phyloP scores from a whole-genome alignment of 2,113 vertebrate genomes.

The Carassius auratus region DNA sequence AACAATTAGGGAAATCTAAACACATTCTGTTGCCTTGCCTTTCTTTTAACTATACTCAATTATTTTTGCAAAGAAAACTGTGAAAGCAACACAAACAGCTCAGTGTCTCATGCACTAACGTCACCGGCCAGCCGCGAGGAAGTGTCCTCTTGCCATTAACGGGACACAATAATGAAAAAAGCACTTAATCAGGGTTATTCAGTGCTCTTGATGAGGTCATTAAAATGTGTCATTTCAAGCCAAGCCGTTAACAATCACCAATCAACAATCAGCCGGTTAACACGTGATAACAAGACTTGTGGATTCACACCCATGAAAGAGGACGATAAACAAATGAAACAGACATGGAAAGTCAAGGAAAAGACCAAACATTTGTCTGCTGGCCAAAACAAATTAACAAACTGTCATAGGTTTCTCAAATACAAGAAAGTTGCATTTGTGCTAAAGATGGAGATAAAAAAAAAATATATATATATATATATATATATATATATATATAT shows the following conservation, averaged over 20 bases:
- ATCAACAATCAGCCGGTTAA: conserved; percentile 49
- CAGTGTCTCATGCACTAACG: neutral
- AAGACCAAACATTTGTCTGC: conserved; percentile 40
- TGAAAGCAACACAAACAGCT: neutral
- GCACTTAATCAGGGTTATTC: conserved; percentile 31
- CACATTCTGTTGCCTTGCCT: neutral
- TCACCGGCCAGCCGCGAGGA: neutral
- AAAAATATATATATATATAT: too few relatives aligned
- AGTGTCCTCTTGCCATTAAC: conserved; percentile 2
- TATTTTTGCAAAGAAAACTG: neutral
- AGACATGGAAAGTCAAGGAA: conserved; percentile 22
- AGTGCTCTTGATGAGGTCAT: conserved; percentile 41
- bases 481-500: too few relatives aligned
- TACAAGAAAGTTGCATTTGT: neutral
- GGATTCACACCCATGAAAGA: conserved; percentile 51
- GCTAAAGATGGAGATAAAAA: neutral
- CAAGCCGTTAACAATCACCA: conserved; percentile 49
- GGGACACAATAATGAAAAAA: conserved; percentile 18
- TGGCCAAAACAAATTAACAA: neutral
- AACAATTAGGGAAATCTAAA: neutral
- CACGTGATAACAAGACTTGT: conserved; percentile 49
- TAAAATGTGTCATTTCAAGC: conserved; percentile 53
- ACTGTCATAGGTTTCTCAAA: neutral
- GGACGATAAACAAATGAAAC: conserved; percentile 11
- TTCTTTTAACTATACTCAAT: neutral